Conservation (phyloP, 1,140 invertebrate species). For the Drosophila sucinea region DNA sequence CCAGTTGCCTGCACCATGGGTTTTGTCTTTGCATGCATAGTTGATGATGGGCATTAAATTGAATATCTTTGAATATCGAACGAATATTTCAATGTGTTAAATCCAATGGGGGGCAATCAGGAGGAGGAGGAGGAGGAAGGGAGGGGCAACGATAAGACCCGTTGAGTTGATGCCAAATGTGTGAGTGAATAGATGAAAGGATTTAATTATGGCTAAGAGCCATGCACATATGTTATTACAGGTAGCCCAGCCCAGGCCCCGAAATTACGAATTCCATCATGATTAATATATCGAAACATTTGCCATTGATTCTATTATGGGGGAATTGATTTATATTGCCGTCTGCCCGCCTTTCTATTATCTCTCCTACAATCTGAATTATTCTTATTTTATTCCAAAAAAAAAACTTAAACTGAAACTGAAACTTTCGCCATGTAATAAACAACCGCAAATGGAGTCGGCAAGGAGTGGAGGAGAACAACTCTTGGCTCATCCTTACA, state of each 20-base stretch:
- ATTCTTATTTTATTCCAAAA: conserved; percentile 8
- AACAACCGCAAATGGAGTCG: background rate
- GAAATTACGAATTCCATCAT: background rate
- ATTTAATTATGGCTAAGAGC: conserved; percentile 4
- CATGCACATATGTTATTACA: background rate
- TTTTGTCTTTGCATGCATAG: conserved; percentile 1
- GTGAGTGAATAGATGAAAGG: conserved; percentile 1
- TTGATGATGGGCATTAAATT: conserved; percentile 7
- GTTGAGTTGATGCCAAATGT: background rate
- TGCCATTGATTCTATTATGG: background rate
- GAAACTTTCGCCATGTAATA: background rate
- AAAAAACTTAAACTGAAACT: background rate
- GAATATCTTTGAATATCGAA: conserved; percentile 10
- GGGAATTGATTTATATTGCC: conserved; percentile 6
- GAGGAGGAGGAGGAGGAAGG: too few species aligned
- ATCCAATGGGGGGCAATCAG: background rate
- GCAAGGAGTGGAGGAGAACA: background rate
- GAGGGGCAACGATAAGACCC: too few species aligned
- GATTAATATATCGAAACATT: background rate
- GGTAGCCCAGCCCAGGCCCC: background rate
- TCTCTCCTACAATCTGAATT: conserved; percentile 6
- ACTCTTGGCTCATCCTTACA: conserved; percentile 8
- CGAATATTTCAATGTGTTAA: conserved; percentile 2
- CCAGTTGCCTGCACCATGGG: background rate
- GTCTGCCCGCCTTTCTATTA: background rate